A percentile compares a stretch with the other conserved stretches of the same genome.
phyloP scores from a whole-genome alignment of 1,140 invertebrate species.

The Polyergus mexicanus region DNA sequence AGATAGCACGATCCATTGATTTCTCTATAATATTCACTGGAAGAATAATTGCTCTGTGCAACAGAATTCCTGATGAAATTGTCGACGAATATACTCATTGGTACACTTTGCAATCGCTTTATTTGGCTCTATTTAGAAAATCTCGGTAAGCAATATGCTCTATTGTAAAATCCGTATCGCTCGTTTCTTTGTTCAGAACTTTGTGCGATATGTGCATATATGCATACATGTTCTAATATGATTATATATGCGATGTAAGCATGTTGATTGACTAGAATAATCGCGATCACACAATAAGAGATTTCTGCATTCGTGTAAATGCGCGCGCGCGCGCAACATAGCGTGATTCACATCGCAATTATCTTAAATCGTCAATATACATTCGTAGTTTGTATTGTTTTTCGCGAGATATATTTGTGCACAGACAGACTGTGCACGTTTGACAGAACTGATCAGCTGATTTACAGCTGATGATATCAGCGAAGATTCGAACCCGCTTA shows the following conservation, averaged over 20 bases:
- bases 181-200: slow-evolving; percentile 14
- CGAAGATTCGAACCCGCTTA: neutral
- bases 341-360: neutral
- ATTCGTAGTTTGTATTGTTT: neutral
- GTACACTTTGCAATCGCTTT: neutral
- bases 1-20: slow-evolving; percentile 63
- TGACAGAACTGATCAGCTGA: slow-evolving; percentile 27
- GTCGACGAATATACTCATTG: neutral
- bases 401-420: too few species aligned
- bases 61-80: neutral
- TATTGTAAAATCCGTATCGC: neutral
- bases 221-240: too few species aligned
- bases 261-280: neutral
- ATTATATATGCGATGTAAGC: neutral
- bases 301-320: neutral
- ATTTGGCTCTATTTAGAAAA: neutral
- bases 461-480: neutral
- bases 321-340: too few species aligned
- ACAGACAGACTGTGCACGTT: neutral
- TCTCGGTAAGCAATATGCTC: neutral
- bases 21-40: slow-evolving; percentile 3
- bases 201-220: neutral
- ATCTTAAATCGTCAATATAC: neutral
- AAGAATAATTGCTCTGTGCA: neutral
- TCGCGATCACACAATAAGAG: neutral